These are phyloP conservation scores for Conomelus anceps DNA, from an alignment of 2,888 invertebrate genomes.

Conservation along the genomic window DNA sequence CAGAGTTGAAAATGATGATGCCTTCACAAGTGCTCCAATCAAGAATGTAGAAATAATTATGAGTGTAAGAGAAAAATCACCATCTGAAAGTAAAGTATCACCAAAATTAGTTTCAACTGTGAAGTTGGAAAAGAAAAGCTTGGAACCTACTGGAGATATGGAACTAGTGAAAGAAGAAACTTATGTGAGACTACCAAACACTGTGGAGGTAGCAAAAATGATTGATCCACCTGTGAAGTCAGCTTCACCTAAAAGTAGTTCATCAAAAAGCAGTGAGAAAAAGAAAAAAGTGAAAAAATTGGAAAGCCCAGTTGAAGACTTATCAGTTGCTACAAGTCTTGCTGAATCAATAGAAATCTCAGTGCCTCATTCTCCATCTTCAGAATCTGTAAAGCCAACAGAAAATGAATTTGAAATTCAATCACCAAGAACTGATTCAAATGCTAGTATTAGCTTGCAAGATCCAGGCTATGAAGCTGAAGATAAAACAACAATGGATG, in stretches of 20 bases:
- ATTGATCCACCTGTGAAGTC: slow-evolving; percentile 32
- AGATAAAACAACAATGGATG: slow-evolving; percentile 54
- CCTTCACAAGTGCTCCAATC: neutral
- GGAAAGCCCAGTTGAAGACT: slow-evolving; percentile 34
- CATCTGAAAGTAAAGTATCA: slow-evolving; percentile 31
- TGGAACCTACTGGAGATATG: slow-evolving; percentile 32
- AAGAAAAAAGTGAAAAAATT: slow-evolving; percentile 31
- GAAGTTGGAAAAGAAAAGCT: slow-evolving; percentile 35
- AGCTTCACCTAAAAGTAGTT: slow-evolving; percentile 7
- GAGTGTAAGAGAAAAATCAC: slow-evolving; percentile 15
- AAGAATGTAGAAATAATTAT: slow-evolving; percentile 23
- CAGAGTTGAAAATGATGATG: neutral
- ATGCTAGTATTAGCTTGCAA: slow-evolving; percentile 44
- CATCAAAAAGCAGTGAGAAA: slow-evolving; percentile 11
- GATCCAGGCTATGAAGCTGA: slow-evolving; percentile 70
- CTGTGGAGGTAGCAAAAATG: slow-evolving; percentile 40
- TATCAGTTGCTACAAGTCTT: slow-evolving; percentile 45
- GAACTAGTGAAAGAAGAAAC: slow-evolving; percentile 32
- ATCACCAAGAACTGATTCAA: slow-evolving; percentile 19
- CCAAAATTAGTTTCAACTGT: slow-evolving; percentile 26
- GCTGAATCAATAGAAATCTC: slow-evolving; percentile 50
- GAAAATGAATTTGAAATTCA: slow-evolving; percentile 40
- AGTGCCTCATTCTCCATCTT: slow-evolving; percentile 44
- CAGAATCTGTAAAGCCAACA: slow-evolving; percentile 49
- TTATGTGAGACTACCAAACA: slow-evolving; percentile 27